These are phyloP conservation scores for Pseudopodoces humilis DNA, from an alignment of 2,113 vertebrate genomes.

Conservation along the genomic window DNA sequence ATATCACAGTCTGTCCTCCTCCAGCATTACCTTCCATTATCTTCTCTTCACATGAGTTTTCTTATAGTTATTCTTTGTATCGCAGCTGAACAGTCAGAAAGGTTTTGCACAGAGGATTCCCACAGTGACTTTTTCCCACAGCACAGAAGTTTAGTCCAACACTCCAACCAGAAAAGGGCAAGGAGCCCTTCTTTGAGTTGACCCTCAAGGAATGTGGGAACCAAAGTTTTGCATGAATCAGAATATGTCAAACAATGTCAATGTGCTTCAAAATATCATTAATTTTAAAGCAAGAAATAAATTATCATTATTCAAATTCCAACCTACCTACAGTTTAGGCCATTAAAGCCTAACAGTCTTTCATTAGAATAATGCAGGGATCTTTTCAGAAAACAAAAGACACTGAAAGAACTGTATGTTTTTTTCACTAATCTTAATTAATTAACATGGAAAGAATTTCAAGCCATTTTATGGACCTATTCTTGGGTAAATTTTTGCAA, in stretches of 20 bases:
- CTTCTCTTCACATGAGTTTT: not conserved
- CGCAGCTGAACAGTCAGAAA: not conserved
- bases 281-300: not conserved
- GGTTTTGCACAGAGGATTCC: not conserved
- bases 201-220: not conserved
- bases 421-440: not conserved
- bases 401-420: not conserved
- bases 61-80: not conserved
- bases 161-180: not conserved
- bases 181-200: not conserved
- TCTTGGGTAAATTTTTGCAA: not conserved
- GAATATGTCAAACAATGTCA: not conserved
- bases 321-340: not conserved
- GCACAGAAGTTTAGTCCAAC: not conserved
- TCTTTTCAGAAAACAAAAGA: not conserved
- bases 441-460: not conserved
- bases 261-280: not conserved
- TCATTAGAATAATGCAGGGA: not conserved
- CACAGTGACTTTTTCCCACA: not conserved
- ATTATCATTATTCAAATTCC: not conserved
- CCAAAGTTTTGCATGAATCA: not conserved
- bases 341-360: not conserved
- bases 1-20: slow-evolving; percentile 2
- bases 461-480: not conserved
- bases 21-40: not conserved